phyloP scores from a whole-genome alignment of 2,797 vertebrate genomes.

The Lithobates pipiens region DNA sequence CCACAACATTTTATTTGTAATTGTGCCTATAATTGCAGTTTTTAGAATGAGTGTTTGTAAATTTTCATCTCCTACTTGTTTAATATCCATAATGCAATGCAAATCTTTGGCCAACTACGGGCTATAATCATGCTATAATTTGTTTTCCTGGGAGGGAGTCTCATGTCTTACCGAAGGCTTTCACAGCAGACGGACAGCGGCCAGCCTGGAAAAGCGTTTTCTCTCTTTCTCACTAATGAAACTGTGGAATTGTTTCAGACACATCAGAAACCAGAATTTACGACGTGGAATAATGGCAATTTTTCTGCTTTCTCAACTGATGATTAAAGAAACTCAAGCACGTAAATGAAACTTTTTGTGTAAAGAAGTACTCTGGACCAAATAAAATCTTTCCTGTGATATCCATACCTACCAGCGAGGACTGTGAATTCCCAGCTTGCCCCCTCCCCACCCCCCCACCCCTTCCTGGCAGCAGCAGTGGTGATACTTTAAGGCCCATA shows the following conservation, averaged over 20 bases:
- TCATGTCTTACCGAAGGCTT: conserved; percentile 8
- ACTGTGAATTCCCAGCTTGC: too few relatives aligned
- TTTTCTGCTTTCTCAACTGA: background rate
- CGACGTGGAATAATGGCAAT: background rate
- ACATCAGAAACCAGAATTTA: background rate
- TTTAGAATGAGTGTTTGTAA: conserved; percentile 30
- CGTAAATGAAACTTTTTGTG: background rate
- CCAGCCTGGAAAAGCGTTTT: background rate
- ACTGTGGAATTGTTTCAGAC: conserved; percentile 11
- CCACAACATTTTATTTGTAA: conserved; percentile 36
- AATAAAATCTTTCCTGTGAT: too few relatives aligned
- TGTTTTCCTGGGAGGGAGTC: conserved; percentile 43
- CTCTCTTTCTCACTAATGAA: conserved; percentile 1
- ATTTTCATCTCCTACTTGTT: conserved; percentile 21
- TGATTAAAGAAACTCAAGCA: background rate
- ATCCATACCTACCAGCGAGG: too few relatives aligned
- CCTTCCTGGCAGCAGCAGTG: too few relatives aligned
- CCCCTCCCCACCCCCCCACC: too few relatives aligned
- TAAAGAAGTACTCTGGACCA: too few relatives aligned
- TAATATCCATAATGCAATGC: conserved; percentile 43
- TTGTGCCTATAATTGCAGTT: conserved; percentile 33
- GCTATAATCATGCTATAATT: conserved; percentile 36
- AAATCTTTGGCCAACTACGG: conserved; percentile 30
- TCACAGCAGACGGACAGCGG: conserved; percentile 28
- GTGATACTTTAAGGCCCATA: too few relatives aligned